Evolutionary conservation across 2,888 invertebrate species (phyloP), one percentile per base, ranked within the genome.

Genomic region (Platycheirus rosarum): DNA sequence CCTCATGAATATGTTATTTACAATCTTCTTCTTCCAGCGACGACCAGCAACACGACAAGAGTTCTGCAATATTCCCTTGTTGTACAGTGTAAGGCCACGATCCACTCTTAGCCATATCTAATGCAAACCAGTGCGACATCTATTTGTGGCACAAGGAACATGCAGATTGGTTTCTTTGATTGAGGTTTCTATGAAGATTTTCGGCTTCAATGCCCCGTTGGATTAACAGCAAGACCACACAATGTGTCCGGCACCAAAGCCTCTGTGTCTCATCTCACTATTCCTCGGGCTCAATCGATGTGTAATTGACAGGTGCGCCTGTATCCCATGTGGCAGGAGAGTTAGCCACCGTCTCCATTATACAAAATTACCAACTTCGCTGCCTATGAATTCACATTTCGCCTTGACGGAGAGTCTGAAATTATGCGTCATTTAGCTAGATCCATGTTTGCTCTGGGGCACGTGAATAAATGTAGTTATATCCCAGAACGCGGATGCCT

Each of bases 221-320:
- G n/a, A n/a, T n/a, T n/a, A n/a, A n/a, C n/a, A n/a, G n/a, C n/a
- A 9, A 60, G 80, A 80, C 80, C 80, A 80, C 80, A 80, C 80
- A 80, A 26, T 14, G 51, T 70, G 65, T 62, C 32, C 60, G 29
- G 29, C 37, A 6, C 4, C 13, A 29, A 8, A 13, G 29, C 23
- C 46, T 57, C 32, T 46, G 14, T 53, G 48, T 46, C 51, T 29
- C 14, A n/a, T 16, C 9, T 16, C 11, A 57, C 18, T 13, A 14
- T 46, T 44, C 8, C 37, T 11, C 8, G 3, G n/a, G 13, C 40
- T 55, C 65, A 71, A 76, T 80, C 70, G 66, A 76, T 80, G 80
- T 76, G 55, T 82, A 73, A 82, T 82, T 73, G 82, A 82, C 82
- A 82, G 77, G 82, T 82, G 77, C 23, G 82, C 77, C 77, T 42